Conservation (phyloP, 2,113 vertebrate species). For the Myrmecophaga tridactyla region DNA sequence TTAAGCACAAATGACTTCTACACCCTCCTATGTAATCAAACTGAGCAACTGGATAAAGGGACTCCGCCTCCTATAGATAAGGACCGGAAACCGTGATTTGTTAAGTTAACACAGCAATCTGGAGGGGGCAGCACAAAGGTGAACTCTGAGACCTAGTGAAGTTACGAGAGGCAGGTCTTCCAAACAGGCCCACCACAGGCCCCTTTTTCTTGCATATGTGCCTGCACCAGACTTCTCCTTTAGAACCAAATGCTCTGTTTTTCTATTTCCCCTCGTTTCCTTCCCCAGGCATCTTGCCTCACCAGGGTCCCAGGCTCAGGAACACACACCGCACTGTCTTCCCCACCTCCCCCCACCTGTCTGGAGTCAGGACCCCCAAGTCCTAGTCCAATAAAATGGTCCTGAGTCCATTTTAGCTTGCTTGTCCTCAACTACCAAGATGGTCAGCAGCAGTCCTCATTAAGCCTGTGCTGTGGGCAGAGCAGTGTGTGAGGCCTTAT, state of each 20-base stretch:
- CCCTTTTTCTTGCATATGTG: background rate
- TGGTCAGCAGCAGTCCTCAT: too few relatives aligned
- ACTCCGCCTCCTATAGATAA: slow-evolving; percentile 74
- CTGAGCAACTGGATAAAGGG: slow-evolving; percentile 71
- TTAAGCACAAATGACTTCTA: slow-evolving; percentile 64
- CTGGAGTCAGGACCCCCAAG: background rate
- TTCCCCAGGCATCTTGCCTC: background rate
- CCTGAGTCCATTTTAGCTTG: background rate
- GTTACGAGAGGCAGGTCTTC: background rate
- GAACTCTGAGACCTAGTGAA: background rate
- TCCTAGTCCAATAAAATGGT: background rate
- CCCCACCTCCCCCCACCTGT: background rate
- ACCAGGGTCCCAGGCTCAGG: background rate
- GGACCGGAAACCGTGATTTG: background rate
- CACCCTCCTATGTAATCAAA: slow-evolving; percentile 71
- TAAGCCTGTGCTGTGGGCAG: background rate
- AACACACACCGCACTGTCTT: accelerated
- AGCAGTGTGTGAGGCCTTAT: background rate
- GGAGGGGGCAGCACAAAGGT: background rate
- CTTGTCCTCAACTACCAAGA: background rate
- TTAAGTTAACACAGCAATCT: background rate
- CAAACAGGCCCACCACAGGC: too few relatives aligned
- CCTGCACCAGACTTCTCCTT: background rate
- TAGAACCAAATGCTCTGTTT: background rate
- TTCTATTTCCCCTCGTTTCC: background rate